Evolutionary conservation across 2,888 invertebrate species (phyloP), one percentile per base, ranked within the genome.

Genomic region (Dichetophora obliterata): DNA sequence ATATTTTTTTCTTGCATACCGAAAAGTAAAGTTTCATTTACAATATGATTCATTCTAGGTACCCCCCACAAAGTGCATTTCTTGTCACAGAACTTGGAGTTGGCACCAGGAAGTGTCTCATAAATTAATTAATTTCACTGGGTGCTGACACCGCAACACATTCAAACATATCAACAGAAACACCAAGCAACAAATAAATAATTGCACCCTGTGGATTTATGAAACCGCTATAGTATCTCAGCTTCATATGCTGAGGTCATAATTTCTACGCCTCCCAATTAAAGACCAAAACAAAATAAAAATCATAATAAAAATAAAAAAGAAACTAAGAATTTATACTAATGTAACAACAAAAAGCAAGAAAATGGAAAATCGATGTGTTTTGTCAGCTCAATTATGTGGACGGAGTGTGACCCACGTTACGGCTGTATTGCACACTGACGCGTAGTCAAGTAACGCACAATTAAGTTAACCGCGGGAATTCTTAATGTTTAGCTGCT

Each of bases 81-180:
- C 50, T 24, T 50, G 68, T 66, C 50, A 50, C 16, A 9, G 57
- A 9, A 59, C 71, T n/a, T 22, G 19, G 19, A 27, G 52, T 73
- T 73, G 63, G 65, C 73, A 63, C 73, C 73, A 73, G 63, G 73
- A 73, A 73, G 73, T 73, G 50, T 63, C 63, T 63, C 73, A 63
- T 73, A 73, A 73, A 73, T 73, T 73, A 73, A 73, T 73, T 73
- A 73, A 73, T 65, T 63, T 73, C 52, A 63, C 63, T 73, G 73
- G 31, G 52, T 63, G 73, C 16, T 73, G 73, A 73, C 63, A 63
- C 11, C 27, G 19, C n/a, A 24, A 34, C 63, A 50, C 63, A 73
- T 14, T 27, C 27, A 50, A 27, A 73, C 59, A 61, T 50, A 65
- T 37, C 27, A 27, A 65, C 34, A 37, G 22, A 34, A 34, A 65